phyloP scores from a whole-genome alignment of 2,113 vertebrate genomes.

The Sorex araneus region DNA sequence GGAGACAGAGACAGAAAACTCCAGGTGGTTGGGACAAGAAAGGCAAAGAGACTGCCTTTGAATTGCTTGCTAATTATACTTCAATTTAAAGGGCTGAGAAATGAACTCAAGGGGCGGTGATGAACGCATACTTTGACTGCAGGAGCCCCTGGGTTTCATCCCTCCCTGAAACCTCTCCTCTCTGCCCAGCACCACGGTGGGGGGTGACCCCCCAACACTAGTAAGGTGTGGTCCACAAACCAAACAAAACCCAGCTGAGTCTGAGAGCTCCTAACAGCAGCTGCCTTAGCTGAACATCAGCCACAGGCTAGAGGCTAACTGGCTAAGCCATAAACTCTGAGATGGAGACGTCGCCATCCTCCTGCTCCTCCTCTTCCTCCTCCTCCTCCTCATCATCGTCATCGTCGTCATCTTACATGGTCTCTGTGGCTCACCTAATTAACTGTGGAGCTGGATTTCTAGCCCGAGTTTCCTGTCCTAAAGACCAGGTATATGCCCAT shows the following conservation, averaged over 20 bases:
- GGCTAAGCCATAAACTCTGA: not conserved
- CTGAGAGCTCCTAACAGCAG: constrained; percentile 38
- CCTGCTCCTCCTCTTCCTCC: constrained; percentile 4
- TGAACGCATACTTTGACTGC: not conserved
- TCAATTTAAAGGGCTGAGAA: not conserved
- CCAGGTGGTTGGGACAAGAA: not conserved
- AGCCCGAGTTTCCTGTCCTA: constrained; percentile 6
- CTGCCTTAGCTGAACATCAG: not conserved
- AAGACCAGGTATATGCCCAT: constrained; percentile 13
- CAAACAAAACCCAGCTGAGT: not conserved
- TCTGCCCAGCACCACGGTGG: too few relatives aligned
- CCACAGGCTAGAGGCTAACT: not conserved
- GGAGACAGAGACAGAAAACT: constrained; percentile 42
- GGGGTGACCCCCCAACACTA: not conserved
- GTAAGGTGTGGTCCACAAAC: not conserved
- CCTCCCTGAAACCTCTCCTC: not conserved
- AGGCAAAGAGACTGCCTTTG: constrained; percentile 37
- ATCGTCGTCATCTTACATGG: constrained; percentile 39
- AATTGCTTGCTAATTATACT: not conserved
- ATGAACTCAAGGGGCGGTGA: not conserved
- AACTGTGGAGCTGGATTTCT: not conserved
- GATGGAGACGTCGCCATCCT: not conserved
- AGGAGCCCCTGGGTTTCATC: not conserved
- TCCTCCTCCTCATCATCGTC: not conserved
- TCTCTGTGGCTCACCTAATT: not conserved